phyloP scores from a whole-genome alignment of 2,888 invertebrate genomes.

The Philonicus albiceps region DNA sequence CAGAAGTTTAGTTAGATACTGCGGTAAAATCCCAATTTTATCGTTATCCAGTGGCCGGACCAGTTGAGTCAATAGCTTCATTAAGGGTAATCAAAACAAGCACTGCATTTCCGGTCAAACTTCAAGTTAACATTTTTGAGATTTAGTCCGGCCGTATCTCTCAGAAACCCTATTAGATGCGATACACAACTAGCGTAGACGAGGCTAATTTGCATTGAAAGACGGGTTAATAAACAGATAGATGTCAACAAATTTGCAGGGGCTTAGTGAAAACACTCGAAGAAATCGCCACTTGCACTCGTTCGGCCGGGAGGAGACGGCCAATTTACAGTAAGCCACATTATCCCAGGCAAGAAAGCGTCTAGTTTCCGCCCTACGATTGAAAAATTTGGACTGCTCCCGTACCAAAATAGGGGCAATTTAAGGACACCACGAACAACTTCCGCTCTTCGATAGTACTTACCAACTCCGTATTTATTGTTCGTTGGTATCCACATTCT shows the following conservation, averaged over 20 bases:
- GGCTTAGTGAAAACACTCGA: neutral
- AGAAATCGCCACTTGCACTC: neutral
- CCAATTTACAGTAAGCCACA: constrained; percentile 31
- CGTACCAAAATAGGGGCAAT: neutral
- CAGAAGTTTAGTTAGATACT: neutral
- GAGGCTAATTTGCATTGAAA: neutral
- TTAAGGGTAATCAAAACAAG: constrained; percentile 29
- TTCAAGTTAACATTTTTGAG: constrained; percentile 15
- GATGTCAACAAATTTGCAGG: constrained; percentile 5
- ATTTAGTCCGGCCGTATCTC: constrained; percentile 19
- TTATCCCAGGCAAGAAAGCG: neutral
- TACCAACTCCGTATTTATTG: constrained; percentile 64
- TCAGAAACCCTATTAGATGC: neutral
- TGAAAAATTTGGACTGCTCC: neutral
- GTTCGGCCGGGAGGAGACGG: neutral
- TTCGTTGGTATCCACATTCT: constrained; percentile 63
- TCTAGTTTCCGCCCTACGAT: neutral
- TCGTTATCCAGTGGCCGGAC: neutral
- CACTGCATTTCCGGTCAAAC: constrained; percentile 32
- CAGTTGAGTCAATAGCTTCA: constrained; percentile 23
- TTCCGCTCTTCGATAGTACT: constrained; percentile 51
- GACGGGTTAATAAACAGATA: neutral
- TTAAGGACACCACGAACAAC: neutral
- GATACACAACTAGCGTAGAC: neutral
- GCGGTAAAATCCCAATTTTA: neutral